These are phyloP conservation scores for Crenichthys baileyi DNA, from an alignment of 2,797 vertebrate species.

Conservation along the genomic window DNA sequence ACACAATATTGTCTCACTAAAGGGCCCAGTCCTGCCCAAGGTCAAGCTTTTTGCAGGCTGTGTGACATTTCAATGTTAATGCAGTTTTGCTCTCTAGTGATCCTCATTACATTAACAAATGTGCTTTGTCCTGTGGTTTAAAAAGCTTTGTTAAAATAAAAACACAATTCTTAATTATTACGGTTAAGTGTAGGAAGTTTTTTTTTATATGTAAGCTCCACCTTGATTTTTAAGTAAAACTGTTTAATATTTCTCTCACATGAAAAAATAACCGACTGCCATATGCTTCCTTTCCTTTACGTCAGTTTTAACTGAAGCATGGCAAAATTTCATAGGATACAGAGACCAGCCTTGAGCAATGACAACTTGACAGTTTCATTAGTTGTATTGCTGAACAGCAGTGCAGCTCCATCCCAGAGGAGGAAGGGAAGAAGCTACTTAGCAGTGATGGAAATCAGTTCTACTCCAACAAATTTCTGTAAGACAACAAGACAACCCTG, in stretches of 20 bases:
- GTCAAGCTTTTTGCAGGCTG: background rate
- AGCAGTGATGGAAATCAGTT: background rate
- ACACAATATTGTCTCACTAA: no score
- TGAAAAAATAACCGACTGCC: background rate
- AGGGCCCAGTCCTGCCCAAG: background rate
- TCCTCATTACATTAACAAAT: background rate
- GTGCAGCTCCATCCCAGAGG: background rate
- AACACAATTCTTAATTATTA: background rate
- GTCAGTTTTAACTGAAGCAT: background rate
- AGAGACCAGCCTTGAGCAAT: no score
- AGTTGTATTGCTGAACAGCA: background rate
- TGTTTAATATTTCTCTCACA: background rate
- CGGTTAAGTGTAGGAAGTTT: background rate
- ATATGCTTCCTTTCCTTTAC: background rate
- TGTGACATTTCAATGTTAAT: background rate
- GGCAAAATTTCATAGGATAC: background rate
- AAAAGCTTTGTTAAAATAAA: background rate
- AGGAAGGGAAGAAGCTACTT: background rate
- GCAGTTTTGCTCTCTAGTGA: background rate
- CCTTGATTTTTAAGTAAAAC: background rate
- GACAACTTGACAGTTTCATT: slow-evolving; percentile 11
- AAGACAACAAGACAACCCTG: background rate
- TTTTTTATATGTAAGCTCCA: background rate
- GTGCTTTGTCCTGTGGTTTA: background rate
- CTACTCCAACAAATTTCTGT: background rate